Conservation (phyloP, 2,888 invertebrate species). For the Alviniconcha strummeri region DNA sequence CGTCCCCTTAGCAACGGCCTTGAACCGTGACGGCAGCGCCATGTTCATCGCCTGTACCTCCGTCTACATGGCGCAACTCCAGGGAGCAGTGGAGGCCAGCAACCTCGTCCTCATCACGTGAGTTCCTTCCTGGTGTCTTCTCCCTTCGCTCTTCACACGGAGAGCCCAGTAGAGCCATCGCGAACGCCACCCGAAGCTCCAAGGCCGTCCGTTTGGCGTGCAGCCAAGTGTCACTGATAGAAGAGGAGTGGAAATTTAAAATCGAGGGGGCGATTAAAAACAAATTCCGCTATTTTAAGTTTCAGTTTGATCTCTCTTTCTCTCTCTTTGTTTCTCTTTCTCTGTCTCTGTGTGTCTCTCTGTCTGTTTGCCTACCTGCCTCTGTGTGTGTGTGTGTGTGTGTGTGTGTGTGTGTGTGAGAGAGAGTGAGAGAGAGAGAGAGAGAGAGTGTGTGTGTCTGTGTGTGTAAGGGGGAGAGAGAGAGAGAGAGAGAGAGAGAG, state of each 20-base stretch:
- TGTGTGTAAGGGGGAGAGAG: not conserved
- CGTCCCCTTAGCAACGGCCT: conserved; percentile 64
- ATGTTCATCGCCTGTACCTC: conserved; percentile 60
- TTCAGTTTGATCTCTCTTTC: not conserved
- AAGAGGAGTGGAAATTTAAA: too few species aligned
- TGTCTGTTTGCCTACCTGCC: not conserved
- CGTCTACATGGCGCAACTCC: conserved; percentile 58
- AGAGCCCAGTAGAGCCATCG: too few species aligned
- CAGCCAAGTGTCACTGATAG: too few species aligned
- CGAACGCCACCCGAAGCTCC: too few species aligned
- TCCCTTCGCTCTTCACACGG: too few species aligned
- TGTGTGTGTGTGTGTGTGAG: conserved; percentile 5
- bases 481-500: too few species aligned
- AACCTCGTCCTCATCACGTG: conserved; percentile 55
- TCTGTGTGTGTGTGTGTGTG: not conserved
- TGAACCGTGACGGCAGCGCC: conserved; percentile 66
- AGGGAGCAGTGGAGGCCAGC: conserved; percentile 46
- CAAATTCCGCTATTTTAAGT: not conserved
- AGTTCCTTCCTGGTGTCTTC: conserved; percentile 29
- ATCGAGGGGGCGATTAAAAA: too few species aligned
- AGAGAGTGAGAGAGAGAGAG: too few species aligned
- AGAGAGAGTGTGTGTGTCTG: not conserved
- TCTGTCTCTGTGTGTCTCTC: not conserved
- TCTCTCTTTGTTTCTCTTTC: not conserved
- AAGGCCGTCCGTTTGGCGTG: not conserved